A percentile compares a stretch with the other conserved stretches of the same genome.
Conservation (phyloP, 1,140 invertebrate species). For the Carcinoscorpius rotundicauda region DNA sequence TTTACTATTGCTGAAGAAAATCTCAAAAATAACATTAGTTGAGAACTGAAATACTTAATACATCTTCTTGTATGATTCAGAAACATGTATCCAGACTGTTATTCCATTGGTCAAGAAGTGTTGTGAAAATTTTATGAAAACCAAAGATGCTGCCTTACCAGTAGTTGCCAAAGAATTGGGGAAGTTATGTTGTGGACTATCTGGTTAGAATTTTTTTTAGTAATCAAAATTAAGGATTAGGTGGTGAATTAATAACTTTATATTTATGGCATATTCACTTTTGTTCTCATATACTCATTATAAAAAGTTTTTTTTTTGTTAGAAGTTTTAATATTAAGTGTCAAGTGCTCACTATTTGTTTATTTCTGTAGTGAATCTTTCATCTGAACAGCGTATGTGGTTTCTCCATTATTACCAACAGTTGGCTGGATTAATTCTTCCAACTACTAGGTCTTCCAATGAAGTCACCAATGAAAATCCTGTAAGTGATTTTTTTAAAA, state of each 20-base stretch:
- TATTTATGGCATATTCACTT: too few species aligned
- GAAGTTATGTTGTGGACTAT: conserved; percentile 43
- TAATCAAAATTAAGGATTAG: too few species aligned
- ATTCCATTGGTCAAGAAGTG: conserved; percentile 51
- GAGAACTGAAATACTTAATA: too few species aligned
- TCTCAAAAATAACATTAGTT: too few species aligned
- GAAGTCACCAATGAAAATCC: too few species aligned
- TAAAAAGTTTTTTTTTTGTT: too few species aligned
- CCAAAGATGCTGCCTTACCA: conserved; percentile 45
- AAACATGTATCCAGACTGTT: conserved; percentile 45
- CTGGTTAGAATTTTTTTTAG: conserved; percentile 30
- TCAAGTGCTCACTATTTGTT: not conserved
- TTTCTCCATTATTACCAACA: conserved; percentile 43
- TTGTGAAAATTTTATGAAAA: conserved; percentile 43
- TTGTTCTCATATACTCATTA: too few species aligned
- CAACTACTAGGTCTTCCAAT: not conserved
- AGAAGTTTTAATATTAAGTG: too few species aligned
- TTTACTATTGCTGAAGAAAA: too few species aligned
- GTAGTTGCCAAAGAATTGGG: conserved; percentile 48
- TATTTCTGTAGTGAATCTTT: conserved; percentile 39
- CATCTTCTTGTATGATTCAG: conserved; percentile 31
- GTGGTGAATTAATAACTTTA: too few species aligned
- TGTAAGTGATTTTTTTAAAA: too few species aligned
- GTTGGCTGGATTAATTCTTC: conserved; percentile 31
- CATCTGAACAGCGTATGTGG: conserved; percentile 43